Evolutionary conservation across 1,140 invertebrate genomes (phyloP), one percentile per base, ranked within the genome.

Genomic region (Drepana arcuata): DNA sequence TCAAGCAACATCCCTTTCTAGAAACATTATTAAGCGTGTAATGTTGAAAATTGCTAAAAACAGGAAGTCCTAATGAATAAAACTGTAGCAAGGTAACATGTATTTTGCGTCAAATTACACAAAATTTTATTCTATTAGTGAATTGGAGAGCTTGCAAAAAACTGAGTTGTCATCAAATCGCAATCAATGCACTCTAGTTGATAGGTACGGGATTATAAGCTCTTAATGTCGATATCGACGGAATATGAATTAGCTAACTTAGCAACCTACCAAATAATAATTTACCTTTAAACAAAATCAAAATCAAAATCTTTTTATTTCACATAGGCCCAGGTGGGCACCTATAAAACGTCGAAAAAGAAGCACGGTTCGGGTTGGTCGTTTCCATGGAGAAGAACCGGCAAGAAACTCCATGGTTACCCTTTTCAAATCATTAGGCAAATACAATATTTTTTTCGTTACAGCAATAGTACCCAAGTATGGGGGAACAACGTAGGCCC

Each of bases 61-160:
- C 33, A 34, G 33, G 33, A 34, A 34, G 23, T 26, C 2, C 1
- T 39, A 39, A 39, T 34, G 16, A 39, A 23, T 7, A 44, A 28
- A 56, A 36, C 42, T n/a, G 30, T 25, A 10, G 41, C 25, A 30
- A 40, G 16, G 27, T 56, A 56, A 50, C 28, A 10, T 37, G n/a
- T 45, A 47, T n/a, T n/a, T 47, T 55, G 18, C 14, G 10, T 15
- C 33, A 57, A 58, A 53, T 63, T 48, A 37, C 29, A 37, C 32
- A 25, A 33, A 57, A 69, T 63, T 59, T 57, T 38, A 60, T 57
- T 58, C 44, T 63, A 69, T 69, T 61, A 63, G 61, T 47, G 44
- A 39, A 48, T 35, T 41, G 18, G 21, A n/a, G 4, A 32, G 36
- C 29, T 35, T 30, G 47, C 48, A 60, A 69, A 66, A 64, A 58